Conservation (phyloP, 2,113 vertebrate species). For the Dromaius novaehollandiae region DNA sequence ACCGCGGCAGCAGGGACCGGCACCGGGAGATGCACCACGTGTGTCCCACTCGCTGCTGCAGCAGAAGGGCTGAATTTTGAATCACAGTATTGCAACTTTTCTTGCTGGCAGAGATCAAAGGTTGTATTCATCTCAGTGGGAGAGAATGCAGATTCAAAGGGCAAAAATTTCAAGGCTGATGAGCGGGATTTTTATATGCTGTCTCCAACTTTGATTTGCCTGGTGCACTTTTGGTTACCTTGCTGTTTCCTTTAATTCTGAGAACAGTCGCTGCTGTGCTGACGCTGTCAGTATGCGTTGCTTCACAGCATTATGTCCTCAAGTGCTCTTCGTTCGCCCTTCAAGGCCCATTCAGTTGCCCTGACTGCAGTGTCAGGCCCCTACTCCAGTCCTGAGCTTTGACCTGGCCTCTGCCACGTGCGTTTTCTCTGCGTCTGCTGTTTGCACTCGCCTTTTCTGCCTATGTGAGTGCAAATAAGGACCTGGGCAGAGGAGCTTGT, state of each 20-base stretch:
- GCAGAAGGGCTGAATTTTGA: background rate
- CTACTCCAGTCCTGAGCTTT: background rate
- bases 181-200: background rate
- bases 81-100: background rate
- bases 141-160: background rate
- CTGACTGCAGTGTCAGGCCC: background rate
- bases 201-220: background rate
- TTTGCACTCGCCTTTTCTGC: background rate
- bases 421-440: background rate
- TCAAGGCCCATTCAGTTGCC: background rate
- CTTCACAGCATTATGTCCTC: background rate
- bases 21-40: rapidly evolving
- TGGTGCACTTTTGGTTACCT: background rate
- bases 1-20: background rate
- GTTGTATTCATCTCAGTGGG: background rate
- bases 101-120: background rate
- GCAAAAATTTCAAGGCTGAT: background rate
- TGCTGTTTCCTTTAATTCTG: background rate
- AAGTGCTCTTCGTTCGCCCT: background rate
- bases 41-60: background rate
- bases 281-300: background rate
- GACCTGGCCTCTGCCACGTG: rapidly evolving
- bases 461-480: background rate
- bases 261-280: background rate
- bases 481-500: rapidly evolving